A percentile compares a stretch with the other conserved stretches of the same genome.
Conservation (phyloP, 2,797 vertebrate genomes). For the Allobates femoralis region DNA sequence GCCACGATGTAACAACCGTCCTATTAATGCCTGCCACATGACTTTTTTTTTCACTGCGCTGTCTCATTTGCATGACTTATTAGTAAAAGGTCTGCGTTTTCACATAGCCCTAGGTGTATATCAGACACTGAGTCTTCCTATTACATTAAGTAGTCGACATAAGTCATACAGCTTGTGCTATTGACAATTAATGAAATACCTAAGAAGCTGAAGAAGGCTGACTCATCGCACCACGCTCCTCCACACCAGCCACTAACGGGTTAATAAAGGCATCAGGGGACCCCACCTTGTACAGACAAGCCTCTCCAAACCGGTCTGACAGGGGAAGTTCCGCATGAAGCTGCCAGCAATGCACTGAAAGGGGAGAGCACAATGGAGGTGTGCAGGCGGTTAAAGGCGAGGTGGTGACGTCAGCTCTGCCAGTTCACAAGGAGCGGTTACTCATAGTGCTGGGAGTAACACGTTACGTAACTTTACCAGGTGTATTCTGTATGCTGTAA, state of each 20-base stretch:
- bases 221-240: conserved; percentile 19
- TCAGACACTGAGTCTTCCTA: neutral
- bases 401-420: conserved; percentile 45
- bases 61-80: neutral
- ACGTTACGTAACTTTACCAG: conserved; percentile 48
- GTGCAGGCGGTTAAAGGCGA: conserved; percentile 42
- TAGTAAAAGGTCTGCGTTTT: neutral
- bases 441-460: conserved; percentile 14
- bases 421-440: conserved; percentile 19
- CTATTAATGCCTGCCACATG: neutral
- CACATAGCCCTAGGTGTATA: neutral
- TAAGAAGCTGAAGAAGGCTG: conserved; percentile 16
- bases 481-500: conserved; percentile 41
- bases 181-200: neutral
- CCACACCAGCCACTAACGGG: conserved; percentile 20
- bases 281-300: conserved; percentile 59
- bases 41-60: neutral
- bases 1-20: neutral
- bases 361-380: conserved; percentile 46
- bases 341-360: conserved; percentile 50
- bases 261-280: conserved; percentile 50
- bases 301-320: conserved; percentile 60
- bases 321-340: conserved; percentile 49
- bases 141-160: neutral
- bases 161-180: neutral